Base-by-base conservation (phyloP, 1,140 invertebrate species). In the Platyscapa corneri region DNA sequence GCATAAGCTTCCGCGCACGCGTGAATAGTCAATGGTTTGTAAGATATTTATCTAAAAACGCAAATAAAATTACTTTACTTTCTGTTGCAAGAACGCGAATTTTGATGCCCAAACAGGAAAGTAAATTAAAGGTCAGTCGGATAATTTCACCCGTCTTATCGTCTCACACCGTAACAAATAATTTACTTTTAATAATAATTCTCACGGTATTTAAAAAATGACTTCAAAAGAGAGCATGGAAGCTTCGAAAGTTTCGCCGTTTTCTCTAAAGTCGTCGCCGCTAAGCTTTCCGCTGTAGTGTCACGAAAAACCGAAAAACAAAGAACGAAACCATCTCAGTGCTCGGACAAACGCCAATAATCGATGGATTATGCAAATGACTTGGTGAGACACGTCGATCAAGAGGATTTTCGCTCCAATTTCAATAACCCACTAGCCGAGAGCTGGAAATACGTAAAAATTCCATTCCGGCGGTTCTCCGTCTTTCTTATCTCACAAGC, bases 341-440 rank as follows among this genome's bases (percentile, higher is more conserved):
- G 46, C 3, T 34, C 5, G n/a, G n/a, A n/a, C 39, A 75, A 77
- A 49, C n/a, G 7, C 5, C 7, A 1, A 6, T 72, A 81, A 70
- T 72, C 42, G 65, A 53, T 72, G 42, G 42, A 81, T 72, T 72
- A 81, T 81, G 79, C 65, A 81, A 81, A 81, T 81, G 3, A 1
- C 23, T 23, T 0, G 16, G 27, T 5, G 7, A 34, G n/a, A 27
- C 23, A 39, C 23, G 42, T 30, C 70, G 67, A 82, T 74, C 42
- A 74, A 70, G n/a, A 53, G 49, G 1, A 75, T 75, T 74, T 82
- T 39, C 70, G 70, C n/a, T 82, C 81, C 1, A 82, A 46, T 75
- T 82, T 60, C 49, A 42, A 8, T 16, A n/a, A n/a, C n/a, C 20
- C 46, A 12, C 7, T 56, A n/a, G 0, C 3, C 0, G 18, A 20